Percentiles rank a stretch among this genome's conserved stretches.
phyloP scores from a whole-genome alignment of 1,140 invertebrate genomes.

The Atopsyche davidsoni region DNA sequence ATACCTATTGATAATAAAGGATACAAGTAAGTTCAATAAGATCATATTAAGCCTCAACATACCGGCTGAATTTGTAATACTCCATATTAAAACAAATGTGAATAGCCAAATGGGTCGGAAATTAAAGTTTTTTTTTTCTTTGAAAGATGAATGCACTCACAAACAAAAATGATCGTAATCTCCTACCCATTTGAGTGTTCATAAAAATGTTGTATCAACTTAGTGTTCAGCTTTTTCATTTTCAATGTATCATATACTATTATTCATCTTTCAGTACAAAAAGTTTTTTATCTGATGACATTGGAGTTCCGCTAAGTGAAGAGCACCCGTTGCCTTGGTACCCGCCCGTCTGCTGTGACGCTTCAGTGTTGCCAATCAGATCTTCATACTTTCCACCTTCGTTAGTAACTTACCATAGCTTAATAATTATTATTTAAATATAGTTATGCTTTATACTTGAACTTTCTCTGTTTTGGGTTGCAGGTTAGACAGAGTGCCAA shows the following conservation, averaged over 20 bases:
- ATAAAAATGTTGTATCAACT: background rate
- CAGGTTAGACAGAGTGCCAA: background rate
- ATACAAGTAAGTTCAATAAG: conserved; percentile 54
- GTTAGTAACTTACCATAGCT: conserved; percentile 13
- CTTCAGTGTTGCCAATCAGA: conserved; percentile 38
- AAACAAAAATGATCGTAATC: background rate
- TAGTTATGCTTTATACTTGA: background rate
- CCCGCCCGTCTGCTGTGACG: conserved; percentile 59
- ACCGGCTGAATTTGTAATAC: conserved; percentile 13
- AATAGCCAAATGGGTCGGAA: conserved; percentile 5
- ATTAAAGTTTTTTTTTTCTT: conserved; percentile 9
- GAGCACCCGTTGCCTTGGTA: conserved; percentile 71
- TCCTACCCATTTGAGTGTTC: background rate
- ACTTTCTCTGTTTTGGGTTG: background rate
- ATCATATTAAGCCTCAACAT: conserved; percentile 9
- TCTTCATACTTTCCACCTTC: conserved; percentile 40
- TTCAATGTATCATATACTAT: no score
- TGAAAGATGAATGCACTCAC: no score
- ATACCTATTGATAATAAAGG: conserved; percentile 71
- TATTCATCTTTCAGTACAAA: conserved; percentile 46
- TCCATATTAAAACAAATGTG: no score
- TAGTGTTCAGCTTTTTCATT: conserved; percentile 10
- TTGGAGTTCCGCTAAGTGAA: conserved; percentile 51
- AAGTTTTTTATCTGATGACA: conserved; percentile 50
- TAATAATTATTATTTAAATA: background rate